Percentiles rank a stretch among this genome's conserved stretches.
phyloP scores from a whole-genome alignment of 1,140 invertebrate genomes.

The Ceratitis capitata region DNA sequence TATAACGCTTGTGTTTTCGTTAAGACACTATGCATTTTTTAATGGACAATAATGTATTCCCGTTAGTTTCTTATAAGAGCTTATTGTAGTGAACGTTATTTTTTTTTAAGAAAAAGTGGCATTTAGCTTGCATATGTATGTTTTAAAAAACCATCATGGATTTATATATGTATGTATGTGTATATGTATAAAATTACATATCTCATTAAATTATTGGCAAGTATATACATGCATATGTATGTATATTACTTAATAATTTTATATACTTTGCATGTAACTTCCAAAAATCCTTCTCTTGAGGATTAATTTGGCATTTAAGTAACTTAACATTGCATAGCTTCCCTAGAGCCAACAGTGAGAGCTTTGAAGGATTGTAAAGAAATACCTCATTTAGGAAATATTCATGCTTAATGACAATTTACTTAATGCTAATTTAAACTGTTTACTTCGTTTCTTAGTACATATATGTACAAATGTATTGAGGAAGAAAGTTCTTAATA shows the following conservation, averaged over 20 bases:
- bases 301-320: not conserved
- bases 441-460: not conserved
- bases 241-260: not conserved
- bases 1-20: not conserved
- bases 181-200: not conserved
- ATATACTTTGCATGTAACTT: not conserved
- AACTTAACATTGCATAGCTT: not conserved
- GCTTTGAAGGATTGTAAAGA: slow-evolving; percentile 1
- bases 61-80: slow-evolving; percentile 42
- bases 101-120: not conserved
- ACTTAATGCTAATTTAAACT: not conserved
- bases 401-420: not conserved
- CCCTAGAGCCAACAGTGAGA: not conserved
- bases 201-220: not conserved
- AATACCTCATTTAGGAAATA: slow-evolving; percentile 12
- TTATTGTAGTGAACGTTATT: not conserved
- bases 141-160: not conserved
- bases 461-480: too few species aligned
- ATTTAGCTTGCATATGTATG: not conserved
- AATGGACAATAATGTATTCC: slow-evolving; percentile 51
- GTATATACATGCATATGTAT: not conserved
- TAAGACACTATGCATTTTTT: not conserved
- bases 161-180: not conserved
- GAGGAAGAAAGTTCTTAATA: not conserved
- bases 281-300: too few species aligned